Evolutionary conservation across 2,797 vertebrate genomes (phyloP).

Genomic region (Psittacula derbiana): DNA sequence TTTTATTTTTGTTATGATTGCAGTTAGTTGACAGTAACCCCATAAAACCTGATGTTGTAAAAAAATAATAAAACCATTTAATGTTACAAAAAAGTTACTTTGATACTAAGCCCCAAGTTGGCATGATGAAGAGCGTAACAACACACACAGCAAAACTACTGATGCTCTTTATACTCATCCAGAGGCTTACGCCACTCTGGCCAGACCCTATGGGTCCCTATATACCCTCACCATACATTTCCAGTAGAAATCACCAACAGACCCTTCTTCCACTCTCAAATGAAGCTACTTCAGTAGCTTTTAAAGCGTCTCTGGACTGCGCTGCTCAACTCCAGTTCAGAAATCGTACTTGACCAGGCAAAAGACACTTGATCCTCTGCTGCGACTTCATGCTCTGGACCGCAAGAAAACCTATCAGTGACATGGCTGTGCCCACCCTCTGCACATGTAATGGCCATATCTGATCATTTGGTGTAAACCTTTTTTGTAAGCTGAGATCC

Average conservation of each 20-base stretch:
- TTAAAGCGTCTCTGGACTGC: neutral
- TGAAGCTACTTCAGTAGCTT: neutral
- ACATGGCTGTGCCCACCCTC: neutral
- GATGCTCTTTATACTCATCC: rapidly evolving
- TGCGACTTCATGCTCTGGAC: neutral
- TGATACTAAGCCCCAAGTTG: neutral
- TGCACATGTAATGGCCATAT: neutral
- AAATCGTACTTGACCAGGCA: neutral
- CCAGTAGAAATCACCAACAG: neutral
- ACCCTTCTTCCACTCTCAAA: neutral
- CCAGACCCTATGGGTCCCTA: neutral
- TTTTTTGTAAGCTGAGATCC: neutral
- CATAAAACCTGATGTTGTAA: neutral
- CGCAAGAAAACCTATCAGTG: neutral
- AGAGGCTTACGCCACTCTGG: neutral
- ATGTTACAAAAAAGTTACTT: neutral
- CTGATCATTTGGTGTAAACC: neutral
- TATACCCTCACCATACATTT: neutral
- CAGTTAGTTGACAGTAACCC: neutral
- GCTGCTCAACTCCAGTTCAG: neutral
- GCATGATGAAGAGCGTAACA: rapidly evolving
- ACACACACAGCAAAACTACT: neutral
- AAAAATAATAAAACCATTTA: neutral
- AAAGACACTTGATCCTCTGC: neutral
- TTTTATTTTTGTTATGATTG: neutral